Conservation (phyloP, 2,797 vertebrate genomes). For the Galaxias olidus region DNA sequence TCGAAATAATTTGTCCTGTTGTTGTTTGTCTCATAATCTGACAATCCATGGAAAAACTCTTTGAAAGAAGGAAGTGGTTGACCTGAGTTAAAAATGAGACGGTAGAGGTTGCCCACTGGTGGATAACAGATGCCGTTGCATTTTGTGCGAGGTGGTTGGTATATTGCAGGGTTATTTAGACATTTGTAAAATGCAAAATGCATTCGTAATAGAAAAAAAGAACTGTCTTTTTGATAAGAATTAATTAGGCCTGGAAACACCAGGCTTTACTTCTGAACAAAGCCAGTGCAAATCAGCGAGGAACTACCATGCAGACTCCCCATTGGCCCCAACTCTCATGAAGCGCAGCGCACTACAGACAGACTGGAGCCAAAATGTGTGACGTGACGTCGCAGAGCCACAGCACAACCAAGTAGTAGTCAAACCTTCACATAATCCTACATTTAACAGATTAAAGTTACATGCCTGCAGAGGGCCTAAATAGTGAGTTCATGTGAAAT, state of each 20-base stretch:
- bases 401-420: constrained; percentile 60
- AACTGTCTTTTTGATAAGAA: not conserved
- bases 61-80: too few species aligned
- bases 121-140: constrained; percentile 1
- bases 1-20: too few species aligned
- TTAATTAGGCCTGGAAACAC: too few species aligned
- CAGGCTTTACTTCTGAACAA: too few species aligned
- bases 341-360: constrained; percentile 66
- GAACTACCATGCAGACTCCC: not conserved
- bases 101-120: constrained; percentile 22
- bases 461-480: not conserved
- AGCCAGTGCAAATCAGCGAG: too few species aligned
- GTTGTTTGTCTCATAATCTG: too few species aligned
- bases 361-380: constrained; percentile 76
- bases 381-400: constrained; percentile 76
- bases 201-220: not conserved
- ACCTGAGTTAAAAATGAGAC: not conserved
- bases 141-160: not conserved
- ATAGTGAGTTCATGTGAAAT: constrained; percentile 29
- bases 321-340: constrained; percentile 16
- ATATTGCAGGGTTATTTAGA: not conserved
- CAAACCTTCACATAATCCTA: constrained; percentile 15
- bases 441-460: not conserved
- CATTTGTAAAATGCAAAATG: too few species aligned
- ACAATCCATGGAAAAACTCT: too few species aligned